These are phyloP conservation scores for Chalcosyrphus nemorum DNA, from an alignment of 2,888 invertebrate genomes.

Conservation along the genomic window DNA sequence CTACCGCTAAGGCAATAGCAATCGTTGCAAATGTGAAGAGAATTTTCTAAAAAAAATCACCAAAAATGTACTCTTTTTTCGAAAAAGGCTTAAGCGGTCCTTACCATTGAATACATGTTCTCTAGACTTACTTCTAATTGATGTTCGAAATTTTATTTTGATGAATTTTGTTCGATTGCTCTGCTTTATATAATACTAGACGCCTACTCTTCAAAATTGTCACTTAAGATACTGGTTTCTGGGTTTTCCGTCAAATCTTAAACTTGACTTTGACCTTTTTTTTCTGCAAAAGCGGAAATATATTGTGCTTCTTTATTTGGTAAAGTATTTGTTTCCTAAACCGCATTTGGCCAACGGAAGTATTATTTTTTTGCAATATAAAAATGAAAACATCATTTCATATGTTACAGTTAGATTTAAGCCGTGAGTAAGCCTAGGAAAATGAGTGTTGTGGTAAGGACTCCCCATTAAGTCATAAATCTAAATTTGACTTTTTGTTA, in stretches of 20 bases:
- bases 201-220: conserved; percentile 1
- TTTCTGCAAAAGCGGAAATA: conserved; percentile 30
- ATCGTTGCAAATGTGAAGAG: background rate
- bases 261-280: conserved; percentile 18
- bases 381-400: conserved; percentile 15
- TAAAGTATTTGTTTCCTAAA: background rate
- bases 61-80: background rate
- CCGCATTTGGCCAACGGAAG: conserved; percentile 46
- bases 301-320: conserved; percentile 32
- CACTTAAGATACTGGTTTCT: conserved; percentile 10
- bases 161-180: background rate
- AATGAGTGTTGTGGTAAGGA: conserved; percentile 18
- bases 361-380: conserved; percentile 34
- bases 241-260: background rate
- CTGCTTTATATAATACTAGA: conserved; percentile 44
- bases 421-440: background rate
- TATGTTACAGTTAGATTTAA: conserved; percentile 3
- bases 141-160: conserved; percentile 4
- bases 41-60: conserved; percentile 26
- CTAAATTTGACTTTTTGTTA: background rate
- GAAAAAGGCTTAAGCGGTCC: background rate
- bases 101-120: conserved; percentile 30
- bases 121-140: background rate
- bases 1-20: background rate
- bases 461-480: background rate